phyloP scores from a whole-genome alignment of 2,797 vertebrate genomes.

The Macrochelys suwanniensis region DNA sequence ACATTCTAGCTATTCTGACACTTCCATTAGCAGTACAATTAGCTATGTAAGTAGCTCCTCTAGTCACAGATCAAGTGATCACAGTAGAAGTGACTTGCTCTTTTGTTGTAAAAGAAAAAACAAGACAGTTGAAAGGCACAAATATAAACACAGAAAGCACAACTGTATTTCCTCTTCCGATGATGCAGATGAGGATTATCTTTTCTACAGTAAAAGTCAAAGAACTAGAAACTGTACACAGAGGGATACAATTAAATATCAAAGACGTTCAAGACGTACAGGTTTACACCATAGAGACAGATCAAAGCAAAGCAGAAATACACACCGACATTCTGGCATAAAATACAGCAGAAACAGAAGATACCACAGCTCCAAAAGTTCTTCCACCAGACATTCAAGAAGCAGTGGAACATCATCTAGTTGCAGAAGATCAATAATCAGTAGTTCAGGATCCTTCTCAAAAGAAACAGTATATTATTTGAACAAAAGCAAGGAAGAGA shows the following conservation, averaged over 20 bases:
- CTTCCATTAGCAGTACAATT: conserved; percentile 45
- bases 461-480: conserved; percentile 67
- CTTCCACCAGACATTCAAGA: conserved; percentile 49
- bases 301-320: conserved; percentile 65
- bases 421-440: conserved; percentile 52
- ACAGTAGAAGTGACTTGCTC: conserved; percentile 74
- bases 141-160: conserved; percentile 83
- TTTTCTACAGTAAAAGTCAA: conserved; percentile 52
- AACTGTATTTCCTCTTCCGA: conserved; percentile 74
- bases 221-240: conserved; percentile 56
- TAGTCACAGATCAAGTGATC: conserved; percentile 42
- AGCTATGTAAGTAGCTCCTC: conserved; percentile 47
- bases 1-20: conserved; percentile 68
- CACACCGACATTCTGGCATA: conserved; percentile 38
- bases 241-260: conserved; percentile 61
- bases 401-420: conserved; percentile 57
- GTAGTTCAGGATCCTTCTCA: conserved; percentile 51
- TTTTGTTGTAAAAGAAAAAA: conserved; percentile 79
- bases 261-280: conserved; percentile 64
- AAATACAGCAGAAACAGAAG: conserved; percentile 37
- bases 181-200: neutral
- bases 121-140: conserved; percentile 72
- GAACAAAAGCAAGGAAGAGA: conserved; percentile 44
- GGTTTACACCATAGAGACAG: conserved; percentile 60
- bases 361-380: conserved; percentile 52